Evolutionary conservation across 2,113 vertebrate genomes (phyloP), one percentile per base, ranked within the genome.

Genomic region (Myiagra hebetior): DNA sequence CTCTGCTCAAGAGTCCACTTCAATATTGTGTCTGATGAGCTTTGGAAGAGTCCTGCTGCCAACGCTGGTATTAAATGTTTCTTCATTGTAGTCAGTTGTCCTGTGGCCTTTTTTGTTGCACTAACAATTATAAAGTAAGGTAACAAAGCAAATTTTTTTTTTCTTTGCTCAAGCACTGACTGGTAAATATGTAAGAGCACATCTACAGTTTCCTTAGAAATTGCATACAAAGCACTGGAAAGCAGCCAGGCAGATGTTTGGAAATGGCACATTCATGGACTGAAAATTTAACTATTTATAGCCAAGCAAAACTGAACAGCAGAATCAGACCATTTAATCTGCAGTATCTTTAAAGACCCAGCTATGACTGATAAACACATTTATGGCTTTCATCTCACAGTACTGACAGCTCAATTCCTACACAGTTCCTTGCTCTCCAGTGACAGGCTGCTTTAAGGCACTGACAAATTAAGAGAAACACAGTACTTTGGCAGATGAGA

Each of bases 191-290:
- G 18, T 53, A 67, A 81, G 19, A 85, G 44, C 0, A 0, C 44
- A 85, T 65, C 65, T 63, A 63, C 74, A 44, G 10, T 50, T 84
- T 80, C 59, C 78, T 62, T 59, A 69, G 55, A 86, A 83, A 91
- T 63, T 53, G 83, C 2, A 2, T 39, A 81, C 37, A 65, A 84
- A 76, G 79, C 72, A 69, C 79, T 70, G 37, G 91, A 91, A 87
- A 88, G 82, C 78, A 96, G 94, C 70, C 90, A 90, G 91, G 70
- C 70, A 90, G 88, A 86, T 50, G 64, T 91, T 13, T 80, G 35
- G 91, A 70, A 93, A 84, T 49, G 39, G 46, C 50, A 89, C 44
- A 62, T 35, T 73, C 74, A 74, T 4, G 6, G 47, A 80, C 30
- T 68, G 76, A 69, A 92, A 79, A 75, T n/a, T 41, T 77, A 96